Percentiles rank a stretch among this genome's conserved stretches.
These are phyloP conservation scores for Falco naumanni DNA, from an alignment of 2,797 vertebrate genomes.

Conservation along the genomic window DNA sequence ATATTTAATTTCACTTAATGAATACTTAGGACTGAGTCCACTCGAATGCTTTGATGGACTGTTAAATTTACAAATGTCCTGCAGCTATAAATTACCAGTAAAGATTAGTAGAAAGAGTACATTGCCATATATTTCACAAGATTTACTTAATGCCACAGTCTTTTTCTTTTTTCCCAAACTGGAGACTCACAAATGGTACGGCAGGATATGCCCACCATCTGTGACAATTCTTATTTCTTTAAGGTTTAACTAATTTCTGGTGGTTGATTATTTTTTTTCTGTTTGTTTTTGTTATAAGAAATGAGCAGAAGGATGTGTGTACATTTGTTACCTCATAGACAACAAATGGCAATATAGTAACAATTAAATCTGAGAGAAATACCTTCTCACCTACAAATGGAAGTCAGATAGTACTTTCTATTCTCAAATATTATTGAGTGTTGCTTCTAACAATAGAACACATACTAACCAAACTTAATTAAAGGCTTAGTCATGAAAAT, in stretches of 20 bases:
- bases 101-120: conserved; percentile 46
- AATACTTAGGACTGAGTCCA: conserved; percentile 62
- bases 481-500: not conserved
- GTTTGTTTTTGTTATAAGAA: not conserved
- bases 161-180: not conserved
- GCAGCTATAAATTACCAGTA: conserved; percentile 68
- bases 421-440: not conserved
- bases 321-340: not conserved
- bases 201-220: not conserved
- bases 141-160: conserved; percentile 9
- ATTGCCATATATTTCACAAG: not conserved
- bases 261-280: not conserved
- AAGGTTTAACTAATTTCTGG: not conserved
- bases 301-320: not conserved
- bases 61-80: conserved; percentile 75
- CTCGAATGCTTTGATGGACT: conserved; percentile 72
- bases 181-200: not conserved
- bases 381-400: not conserved
- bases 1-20: conserved; percentile 73
- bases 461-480: not conserved
- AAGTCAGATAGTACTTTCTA: not conserved
- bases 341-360: not conserved
- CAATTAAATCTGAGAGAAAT: not conserved
- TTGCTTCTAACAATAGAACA: not conserved
- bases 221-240: not conserved